These are phyloP conservation scores for Saccopteryx leptura DNA, from an alignment of 2,113 vertebrate species.

Conservation along the genomic window DNA sequence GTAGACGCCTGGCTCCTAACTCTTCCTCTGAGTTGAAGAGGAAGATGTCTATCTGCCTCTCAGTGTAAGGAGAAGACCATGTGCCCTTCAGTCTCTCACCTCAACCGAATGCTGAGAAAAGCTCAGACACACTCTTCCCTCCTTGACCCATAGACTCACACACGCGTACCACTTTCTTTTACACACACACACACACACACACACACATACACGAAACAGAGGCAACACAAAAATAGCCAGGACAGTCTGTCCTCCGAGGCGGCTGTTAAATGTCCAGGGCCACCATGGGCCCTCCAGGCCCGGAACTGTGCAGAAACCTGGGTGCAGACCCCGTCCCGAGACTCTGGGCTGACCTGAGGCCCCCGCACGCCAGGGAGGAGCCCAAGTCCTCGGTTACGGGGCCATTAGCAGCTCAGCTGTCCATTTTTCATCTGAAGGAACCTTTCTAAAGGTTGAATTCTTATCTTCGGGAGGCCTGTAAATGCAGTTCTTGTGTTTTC, in stretches of 20 bases:
- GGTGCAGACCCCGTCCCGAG: background rate
- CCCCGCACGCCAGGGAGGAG: conserved; percentile 70
- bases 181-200: background rate
- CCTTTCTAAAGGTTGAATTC: conserved; percentile 87
- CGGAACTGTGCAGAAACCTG: background rate
- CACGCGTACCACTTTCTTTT: background rate
- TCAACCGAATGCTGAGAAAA: background rate
- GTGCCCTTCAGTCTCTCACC: background rate
- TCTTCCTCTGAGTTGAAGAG: conserved; percentile 12
- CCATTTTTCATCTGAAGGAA: conserved; percentile 89
- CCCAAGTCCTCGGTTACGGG: conserved; percentile 86
- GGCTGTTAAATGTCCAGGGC: background rate
- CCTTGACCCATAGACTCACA: background rate
- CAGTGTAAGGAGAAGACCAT: background rate
- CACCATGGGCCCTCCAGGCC: background rate
- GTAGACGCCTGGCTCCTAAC: background rate
- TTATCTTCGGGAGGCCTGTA: conserved; percentile 87
- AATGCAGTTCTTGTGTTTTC: conserved; percentile 90
- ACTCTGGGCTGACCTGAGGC: background rate
- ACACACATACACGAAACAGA: background rate
- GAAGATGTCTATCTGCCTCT: background rate
- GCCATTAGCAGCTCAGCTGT: conserved; percentile 85
- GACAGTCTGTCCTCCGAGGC: background rate
- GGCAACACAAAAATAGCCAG: background rate
- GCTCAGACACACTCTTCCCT: background rate